Evolutionary conservation across 2,113 vertebrate species (phyloP).

Genomic region (Electrona antarctica): DNA sequence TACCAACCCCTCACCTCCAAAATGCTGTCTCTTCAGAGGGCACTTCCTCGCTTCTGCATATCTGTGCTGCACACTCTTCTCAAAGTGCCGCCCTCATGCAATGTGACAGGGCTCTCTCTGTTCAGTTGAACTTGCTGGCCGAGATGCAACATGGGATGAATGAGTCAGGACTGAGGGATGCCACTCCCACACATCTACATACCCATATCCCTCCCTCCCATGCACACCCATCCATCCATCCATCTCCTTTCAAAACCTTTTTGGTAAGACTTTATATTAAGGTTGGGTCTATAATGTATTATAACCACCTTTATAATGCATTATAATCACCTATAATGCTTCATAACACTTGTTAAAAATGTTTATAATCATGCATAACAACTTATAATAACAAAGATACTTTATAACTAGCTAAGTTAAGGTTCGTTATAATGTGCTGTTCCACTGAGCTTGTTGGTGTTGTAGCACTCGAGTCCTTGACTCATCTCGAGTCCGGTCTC

Average conservation of each 20-base stretch:
- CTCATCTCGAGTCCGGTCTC: no score
- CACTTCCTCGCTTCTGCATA: slow-evolving; percentile 21
- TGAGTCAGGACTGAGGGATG: slow-evolving; percentile 34
- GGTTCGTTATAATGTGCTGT: no score
- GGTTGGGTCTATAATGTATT: no score
- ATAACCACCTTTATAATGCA: no score
- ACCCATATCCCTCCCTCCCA: not conserved
- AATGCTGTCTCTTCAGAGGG: slow-evolving; percentile 33
- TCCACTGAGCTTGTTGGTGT: no score
- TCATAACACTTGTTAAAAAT: no score
- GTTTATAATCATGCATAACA: no score
- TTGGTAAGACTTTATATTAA: no score
- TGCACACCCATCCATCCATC: slow-evolving; percentile 1
- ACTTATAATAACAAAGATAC: no score
- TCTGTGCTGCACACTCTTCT: slow-evolving; percentile 27
- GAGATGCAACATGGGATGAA: slow-evolving; percentile 34
- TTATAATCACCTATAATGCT: no score
- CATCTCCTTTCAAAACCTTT: not conserved
- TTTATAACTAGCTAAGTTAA: no score
- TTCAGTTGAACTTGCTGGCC: slow-evolving; percentile 39
- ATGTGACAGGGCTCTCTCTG: slow-evolving; percentile 51
- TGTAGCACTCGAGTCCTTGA: no score
- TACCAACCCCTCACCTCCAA: slow-evolving; percentile 31
- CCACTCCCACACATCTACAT: slow-evolving; percentile 15
- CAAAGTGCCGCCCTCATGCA: slow-evolving; percentile 54